A percentile compares a stretch with the other conserved stretches of the same genome.
Conservation (phyloP, 2,888 invertebrate species). For the Labia minor region DNA sequence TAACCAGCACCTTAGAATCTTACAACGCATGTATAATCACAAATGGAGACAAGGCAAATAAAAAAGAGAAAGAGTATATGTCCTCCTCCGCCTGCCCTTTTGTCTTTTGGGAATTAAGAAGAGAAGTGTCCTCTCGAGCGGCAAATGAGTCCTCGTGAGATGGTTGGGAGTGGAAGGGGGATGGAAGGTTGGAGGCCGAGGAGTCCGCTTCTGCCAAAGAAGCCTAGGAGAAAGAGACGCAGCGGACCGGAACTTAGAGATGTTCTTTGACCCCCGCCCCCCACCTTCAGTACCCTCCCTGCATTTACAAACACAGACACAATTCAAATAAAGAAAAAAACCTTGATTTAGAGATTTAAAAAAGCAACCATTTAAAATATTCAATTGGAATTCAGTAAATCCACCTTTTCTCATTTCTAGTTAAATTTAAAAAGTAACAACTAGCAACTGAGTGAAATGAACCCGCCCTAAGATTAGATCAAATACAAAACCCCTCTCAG, state of each 20-base stretch:
- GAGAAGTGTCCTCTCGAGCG: constrained; percentile 9
- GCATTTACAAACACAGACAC: not conserved
- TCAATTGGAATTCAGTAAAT: no score
- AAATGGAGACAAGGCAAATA: not conserved
- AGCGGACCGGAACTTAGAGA: not conserved
- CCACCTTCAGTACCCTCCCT: not conserved
- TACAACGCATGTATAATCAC: constrained; percentile 1
- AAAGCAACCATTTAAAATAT: no score
- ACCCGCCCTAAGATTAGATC: no score
- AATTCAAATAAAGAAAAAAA: not conserved
- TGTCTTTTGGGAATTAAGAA: constrained; percentile 13
- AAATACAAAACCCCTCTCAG: no score
- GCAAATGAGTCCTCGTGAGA: not conserved
- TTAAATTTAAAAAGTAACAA: no score
- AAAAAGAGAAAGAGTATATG: not conserved
- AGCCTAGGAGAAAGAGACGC: not conserved
- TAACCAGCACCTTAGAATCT: no score
- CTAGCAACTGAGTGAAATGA: no score
- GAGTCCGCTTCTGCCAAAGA: no score
- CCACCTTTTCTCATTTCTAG: no score
- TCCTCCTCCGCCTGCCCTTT: not conserved
- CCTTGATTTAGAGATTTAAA: no score
- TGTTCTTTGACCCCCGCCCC: not conserved
- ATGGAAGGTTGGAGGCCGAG: no score
- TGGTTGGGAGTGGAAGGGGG: no score